Conservation (phyloP, 2,113 vertebrate genomes). For the Gopherus evgoodei region DNA sequence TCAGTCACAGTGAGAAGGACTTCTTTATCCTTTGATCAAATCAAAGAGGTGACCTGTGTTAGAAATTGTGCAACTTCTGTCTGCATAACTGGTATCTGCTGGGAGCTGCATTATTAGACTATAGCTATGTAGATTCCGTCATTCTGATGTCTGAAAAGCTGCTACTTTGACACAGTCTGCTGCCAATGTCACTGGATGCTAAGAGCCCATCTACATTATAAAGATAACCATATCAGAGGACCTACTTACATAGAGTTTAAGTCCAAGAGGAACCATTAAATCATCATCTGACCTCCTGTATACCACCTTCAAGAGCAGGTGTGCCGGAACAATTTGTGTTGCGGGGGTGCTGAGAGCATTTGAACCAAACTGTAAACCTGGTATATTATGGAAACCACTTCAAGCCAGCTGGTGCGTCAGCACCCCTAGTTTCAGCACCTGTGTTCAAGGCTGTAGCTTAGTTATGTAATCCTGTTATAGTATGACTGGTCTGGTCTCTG, state of each 20-base stretch:
- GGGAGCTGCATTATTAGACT: background rate
- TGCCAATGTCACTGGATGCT: accelerated
- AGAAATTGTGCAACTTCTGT: background rate
- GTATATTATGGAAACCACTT: too few relatives aligned
- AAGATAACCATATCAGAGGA: background rate
- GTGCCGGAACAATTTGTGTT: too few relatives aligned
- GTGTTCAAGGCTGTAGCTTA: background rate
- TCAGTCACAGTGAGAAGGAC: background rate
- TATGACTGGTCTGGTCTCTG: background rate
- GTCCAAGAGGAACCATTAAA: background rate
- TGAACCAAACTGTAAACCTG: too few relatives aligned
- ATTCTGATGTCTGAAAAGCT: background rate
- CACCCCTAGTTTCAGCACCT: too few relatives aligned
- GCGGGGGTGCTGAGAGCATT: too few relatives aligned
- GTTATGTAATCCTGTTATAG: background rate
- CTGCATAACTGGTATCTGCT: background rate
- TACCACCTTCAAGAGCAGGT: too few relatives aligned
- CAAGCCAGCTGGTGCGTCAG: too few relatives aligned
- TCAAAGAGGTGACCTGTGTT: background rate
- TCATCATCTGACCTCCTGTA: too few relatives aligned
- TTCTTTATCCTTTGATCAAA: background rate
- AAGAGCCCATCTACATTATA: background rate
- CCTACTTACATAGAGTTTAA: background rate
- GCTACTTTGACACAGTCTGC: background rate
- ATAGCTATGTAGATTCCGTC: background rate